Evolutionary conservation across 2,797 vertebrate genomes (phyloP).

Genomic region (Iguana delicatissima): DNA sequence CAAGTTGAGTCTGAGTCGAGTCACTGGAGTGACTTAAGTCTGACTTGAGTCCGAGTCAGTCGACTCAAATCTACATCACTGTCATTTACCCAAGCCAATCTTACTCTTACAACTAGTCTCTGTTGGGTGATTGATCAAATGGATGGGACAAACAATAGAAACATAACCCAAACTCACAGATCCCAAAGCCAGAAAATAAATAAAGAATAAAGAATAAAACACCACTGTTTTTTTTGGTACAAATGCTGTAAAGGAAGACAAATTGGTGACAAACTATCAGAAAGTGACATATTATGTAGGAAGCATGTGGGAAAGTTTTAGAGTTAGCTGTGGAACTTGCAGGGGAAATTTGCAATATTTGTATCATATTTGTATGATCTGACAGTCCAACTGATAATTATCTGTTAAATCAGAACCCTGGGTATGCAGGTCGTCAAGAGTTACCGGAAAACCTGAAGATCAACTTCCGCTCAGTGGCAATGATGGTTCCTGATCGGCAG

Average conservation of each 20-base stretch:
- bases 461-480: constrained; percentile 95
- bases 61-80: too few species aligned
- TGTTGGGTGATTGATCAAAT: not conserved
- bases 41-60: too few species aligned
- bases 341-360: not conserved
- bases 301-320: not conserved
- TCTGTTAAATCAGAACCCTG: constrained; percentile 88
- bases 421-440: constrained; percentile 95
- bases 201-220: not conserved
- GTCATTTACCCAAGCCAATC: not conserved
- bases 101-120: not conserved
- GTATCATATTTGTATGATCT: not conserved
- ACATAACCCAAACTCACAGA: not conserved
- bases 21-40: too few species aligned
- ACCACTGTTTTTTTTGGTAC: not conserved
- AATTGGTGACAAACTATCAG: not conserved
- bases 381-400: not conserved
- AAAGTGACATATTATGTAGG: not conserved
- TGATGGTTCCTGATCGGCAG: constrained; percentile 98
- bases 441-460: constrained; percentile 98
- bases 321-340: not conserved
- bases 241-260: not conserved
- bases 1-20: too few species aligned
- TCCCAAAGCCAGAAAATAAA: not conserved
- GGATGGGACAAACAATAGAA: not conserved